Conservation (phyloP, 2,113 vertebrate genomes). For the Nematolebias whitei region DNA sequence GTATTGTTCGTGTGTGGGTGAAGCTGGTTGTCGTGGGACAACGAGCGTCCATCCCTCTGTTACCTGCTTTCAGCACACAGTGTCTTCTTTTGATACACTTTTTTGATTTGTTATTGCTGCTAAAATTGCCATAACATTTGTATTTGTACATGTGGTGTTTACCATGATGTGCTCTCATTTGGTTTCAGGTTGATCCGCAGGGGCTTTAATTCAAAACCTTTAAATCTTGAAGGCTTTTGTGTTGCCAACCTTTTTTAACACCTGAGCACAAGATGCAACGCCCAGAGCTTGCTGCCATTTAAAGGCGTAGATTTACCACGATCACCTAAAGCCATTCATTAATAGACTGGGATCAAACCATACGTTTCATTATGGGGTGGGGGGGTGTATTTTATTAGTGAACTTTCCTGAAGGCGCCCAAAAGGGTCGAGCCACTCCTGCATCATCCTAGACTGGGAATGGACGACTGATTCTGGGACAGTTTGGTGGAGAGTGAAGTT, state of each 20-base stretch:
- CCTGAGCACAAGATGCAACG: conserved; percentile 62
- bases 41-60: conserved; percentile 37
- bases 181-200: conserved; percentile 27
- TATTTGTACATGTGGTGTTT: conserved; percentile 38
- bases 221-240: conserved; percentile 18
- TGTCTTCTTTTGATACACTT: conserved; percentile 66
- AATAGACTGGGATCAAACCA: conserved; percentile 27
- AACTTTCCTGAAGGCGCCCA: conserved; percentile 11
- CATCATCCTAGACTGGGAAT: conserved; percentile 5
- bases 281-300: conserved; percentile 59
- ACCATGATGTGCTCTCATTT: conserved; percentile 38
- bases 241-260: conserved; percentile 9
- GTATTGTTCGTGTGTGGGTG: conserved; percentile 29
- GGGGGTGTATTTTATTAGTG: neutral
- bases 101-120: conserved; percentile 74
- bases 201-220: conserved; percentile 9
- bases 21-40: neutral
- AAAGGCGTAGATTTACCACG: conserved; percentile 15
- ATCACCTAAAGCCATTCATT: conserved; percentile 24
- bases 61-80: conserved; percentile 51
- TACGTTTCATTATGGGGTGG: conserved; percentile 28
- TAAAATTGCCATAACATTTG: conserved; percentile 64
- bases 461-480: conserved; percentile 11
- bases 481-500: conserved; percentile 25
- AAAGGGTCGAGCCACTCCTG: conserved; percentile 20